These are phyloP conservation scores for Nibea albiflora DNA, from an alignment of 2,113 vertebrate genomes.

Conservation along the genomic window DNA sequence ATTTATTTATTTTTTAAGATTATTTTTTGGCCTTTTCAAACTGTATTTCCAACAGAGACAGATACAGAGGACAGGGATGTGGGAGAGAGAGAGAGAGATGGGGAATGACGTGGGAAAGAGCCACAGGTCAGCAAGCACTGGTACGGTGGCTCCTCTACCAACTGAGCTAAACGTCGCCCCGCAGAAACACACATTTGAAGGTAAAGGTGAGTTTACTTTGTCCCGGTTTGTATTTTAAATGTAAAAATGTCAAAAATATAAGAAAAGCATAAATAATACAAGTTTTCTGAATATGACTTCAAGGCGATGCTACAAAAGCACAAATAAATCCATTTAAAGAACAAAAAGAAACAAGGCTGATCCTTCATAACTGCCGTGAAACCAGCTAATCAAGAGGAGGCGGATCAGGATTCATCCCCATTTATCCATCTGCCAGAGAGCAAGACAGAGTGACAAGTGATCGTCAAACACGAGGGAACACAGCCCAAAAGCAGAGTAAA, in stretches of 20 bases:
- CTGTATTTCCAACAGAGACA: no score
- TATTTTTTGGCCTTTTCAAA: no score
- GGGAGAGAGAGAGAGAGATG: no score
- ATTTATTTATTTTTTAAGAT: no score
- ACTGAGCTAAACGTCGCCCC: no score
- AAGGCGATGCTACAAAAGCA: neutral
- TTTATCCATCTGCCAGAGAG: slow-evolving; percentile 39
- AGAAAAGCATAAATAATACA: neutral
- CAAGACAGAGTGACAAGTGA: slow-evolving; percentile 44
- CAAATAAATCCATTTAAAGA: neutral
- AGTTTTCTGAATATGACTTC: neutral
- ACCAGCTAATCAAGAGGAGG: slow-evolving; percentile 20
- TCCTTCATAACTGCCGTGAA: neutral
- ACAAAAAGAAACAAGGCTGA: neutral
- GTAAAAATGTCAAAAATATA: neutral
- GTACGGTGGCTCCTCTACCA: no score
- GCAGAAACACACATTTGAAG: neutral
- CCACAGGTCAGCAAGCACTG: no score
- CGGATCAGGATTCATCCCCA: slow-evolving; percentile 1
- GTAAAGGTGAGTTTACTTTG: neutral
- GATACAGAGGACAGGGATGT: no score
- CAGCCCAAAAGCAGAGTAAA: slow-evolving; percentile 46
- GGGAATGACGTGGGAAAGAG: no score
- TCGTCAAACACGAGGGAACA: slow-evolving; percentile 38
- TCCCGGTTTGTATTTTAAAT: neutral